phyloP scores from a whole-genome alignment of 2,113 vertebrate species.

The Scortum barcoo region DNA sequence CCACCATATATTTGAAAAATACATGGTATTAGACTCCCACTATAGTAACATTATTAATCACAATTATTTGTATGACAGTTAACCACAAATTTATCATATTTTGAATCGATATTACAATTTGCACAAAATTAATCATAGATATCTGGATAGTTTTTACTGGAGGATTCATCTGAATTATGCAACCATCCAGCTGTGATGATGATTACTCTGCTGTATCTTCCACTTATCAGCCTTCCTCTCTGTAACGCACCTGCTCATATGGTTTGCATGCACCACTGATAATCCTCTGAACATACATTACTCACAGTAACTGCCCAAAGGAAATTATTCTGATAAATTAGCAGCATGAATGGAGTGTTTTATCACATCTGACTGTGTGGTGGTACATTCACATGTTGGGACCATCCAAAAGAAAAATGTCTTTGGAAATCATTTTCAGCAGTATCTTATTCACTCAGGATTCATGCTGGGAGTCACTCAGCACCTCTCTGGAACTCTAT shows the following conservation, averaged over 20 bases:
- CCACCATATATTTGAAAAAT: too few relatives aligned
- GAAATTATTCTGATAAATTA: conserved; percentile 3
- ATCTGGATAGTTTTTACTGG: background rate
- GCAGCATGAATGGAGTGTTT: background rate
- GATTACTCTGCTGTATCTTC: background rate
- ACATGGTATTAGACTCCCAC: too few relatives aligned
- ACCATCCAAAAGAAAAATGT: background rate
- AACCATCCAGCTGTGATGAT: conserved; percentile 3
- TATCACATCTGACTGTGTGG: conserved; percentile 1
- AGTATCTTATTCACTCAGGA: background rate
- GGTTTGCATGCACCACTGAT: conserved; percentile 3
- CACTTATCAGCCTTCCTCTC: conserved; percentile 3
- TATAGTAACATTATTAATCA: too few relatives aligned
- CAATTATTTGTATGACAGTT: too few relatives aligned
- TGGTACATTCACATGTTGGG: background rate
- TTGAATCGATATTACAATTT: background rate
- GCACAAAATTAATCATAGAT: background rate
- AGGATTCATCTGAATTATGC: background rate
- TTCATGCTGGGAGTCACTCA: background rate
- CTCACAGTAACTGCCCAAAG: background rate
- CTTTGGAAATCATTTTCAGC: background rate
- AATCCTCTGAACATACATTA: conserved; percentile 6
- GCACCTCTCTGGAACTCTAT: background rate
- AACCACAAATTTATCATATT: too few relatives aligned
- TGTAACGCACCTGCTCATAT: background rate